These are phyloP conservation scores for Nasonia longicornis DNA, from an alignment of 1,140 invertebrate species.

Conservation along the genomic window DNA sequence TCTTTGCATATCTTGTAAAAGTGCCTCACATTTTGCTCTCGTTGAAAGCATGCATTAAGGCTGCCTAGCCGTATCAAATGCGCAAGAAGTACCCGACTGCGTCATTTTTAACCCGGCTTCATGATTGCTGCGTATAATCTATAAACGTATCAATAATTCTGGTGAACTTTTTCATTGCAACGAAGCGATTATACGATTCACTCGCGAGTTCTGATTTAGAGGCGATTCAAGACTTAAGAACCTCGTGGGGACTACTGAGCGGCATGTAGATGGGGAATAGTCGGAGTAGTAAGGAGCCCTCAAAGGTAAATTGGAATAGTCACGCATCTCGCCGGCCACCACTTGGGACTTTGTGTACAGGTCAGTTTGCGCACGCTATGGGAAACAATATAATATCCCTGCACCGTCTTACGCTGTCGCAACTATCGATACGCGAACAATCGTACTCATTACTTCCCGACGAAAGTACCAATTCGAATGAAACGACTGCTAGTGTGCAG, in stretches of 20 bases:
- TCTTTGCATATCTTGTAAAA: constrained; percentile 9
- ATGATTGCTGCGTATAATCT: no score
- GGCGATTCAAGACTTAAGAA: not conserved
- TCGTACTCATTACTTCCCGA: not conserved
- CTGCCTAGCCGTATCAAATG: not conserved
- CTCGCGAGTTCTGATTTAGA: not conserved
- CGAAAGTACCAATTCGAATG: not conserved
- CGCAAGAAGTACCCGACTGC: not conserved
- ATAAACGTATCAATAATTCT: no score
- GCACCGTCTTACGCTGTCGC: not conserved
- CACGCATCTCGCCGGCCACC: not conserved
- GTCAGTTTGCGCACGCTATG: not conserved
- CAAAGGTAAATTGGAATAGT: not conserved
- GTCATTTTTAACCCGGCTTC: no score
- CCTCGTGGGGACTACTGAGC: not conserved
- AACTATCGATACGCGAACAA: not conserved
- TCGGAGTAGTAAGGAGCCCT: constrained; percentile 11
- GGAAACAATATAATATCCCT: not conserved
- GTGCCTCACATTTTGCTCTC: not conserved
- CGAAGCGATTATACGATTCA: no score
- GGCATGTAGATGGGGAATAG: constrained; percentile 11
- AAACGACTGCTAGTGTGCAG: not conserved
- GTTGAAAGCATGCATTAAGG: not conserved
- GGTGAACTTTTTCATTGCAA: no score
- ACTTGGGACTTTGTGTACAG: not conserved